Evolutionary conservation across 2,797 vertebrate species (phyloP).

Genomic region (Sebastes miniatus): DNA sequence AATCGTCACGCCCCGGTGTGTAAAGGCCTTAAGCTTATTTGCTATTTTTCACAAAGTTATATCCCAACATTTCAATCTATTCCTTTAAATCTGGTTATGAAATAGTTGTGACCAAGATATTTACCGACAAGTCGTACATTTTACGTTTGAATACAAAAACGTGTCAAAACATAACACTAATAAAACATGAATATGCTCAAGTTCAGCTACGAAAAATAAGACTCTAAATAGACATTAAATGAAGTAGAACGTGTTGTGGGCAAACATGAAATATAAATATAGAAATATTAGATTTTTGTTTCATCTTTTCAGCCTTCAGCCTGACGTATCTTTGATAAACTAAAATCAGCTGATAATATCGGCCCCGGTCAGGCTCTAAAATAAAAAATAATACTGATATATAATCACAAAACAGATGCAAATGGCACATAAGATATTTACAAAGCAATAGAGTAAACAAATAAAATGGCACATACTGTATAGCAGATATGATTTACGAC

Average conservation of each 20-base stretch:
- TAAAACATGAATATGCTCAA: background rate
- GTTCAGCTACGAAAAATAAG: background rate
- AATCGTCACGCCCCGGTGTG: fast-evolving
- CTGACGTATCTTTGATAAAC: background rate
- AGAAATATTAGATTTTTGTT: too few relatives aligned
- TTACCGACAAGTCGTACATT: background rate
- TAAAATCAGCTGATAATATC: background rate
- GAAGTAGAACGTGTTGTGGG: background rate
- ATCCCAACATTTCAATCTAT: background rate
- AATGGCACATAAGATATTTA: slow-evolving; percentile 53
- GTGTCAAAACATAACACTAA: background rate
- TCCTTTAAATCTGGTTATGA: background rate
- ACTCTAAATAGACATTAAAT: background rate
- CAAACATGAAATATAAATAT: background rate
- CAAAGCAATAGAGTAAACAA: slow-evolving; percentile 35
- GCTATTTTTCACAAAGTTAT: background rate
- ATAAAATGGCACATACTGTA: slow-evolving; percentile 28
- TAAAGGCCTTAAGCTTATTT: too few relatives aligned
- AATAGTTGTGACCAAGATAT: background rate
- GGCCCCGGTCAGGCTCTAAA: background rate
- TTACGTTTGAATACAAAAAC: background rate
- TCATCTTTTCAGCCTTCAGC: background rate
- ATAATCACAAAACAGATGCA: background rate
- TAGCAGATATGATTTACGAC: slow-evolving; percentile 14
- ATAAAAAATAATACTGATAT: slow-evolving; percentile 13